phyloP scores from a whole-genome alignment of 64 coral and sea anemone species.

The Trachythela sp. region DNA sequence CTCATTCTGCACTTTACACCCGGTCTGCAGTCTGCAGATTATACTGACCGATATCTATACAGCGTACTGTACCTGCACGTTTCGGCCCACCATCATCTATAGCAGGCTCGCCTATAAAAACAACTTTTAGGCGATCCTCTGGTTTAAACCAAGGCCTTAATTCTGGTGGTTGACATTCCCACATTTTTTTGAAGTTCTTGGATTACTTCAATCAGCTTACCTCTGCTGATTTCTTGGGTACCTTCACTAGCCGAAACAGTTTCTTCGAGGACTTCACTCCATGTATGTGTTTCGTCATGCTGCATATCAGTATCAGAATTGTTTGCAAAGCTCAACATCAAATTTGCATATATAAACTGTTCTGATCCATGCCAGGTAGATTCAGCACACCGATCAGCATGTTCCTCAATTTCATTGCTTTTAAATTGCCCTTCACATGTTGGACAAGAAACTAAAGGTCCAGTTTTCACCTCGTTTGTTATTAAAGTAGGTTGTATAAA shows the following conservation, averaged over 20 bases:
- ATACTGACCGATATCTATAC: no score
- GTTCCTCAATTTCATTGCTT: not conserved
- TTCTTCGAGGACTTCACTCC: not conserved
- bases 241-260: not conserved
- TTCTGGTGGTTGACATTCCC: not conserved
- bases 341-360: not conserved
- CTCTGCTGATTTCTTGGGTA: not conserved
- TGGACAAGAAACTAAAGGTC: not conserved
- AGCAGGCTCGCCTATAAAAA: not conserved
- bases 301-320: not conserved
- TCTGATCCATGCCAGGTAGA: not conserved
- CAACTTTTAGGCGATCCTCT: not conserved
- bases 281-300: not conserved
- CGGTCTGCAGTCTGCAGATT: no score
- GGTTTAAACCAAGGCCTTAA: constrained; percentile 12
- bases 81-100: constrained; percentile 15
- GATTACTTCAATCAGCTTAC: not conserved
- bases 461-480: not conserved
- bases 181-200: not conserved
- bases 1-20: no score
- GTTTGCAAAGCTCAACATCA: not conserved
- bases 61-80: not conserved
- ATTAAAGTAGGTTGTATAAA: no score
- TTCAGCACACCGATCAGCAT: not conserved
- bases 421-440: not conserved